Conservation (phyloP, 2,797 vertebrate species). For the Sebastes aleutianus region DNA sequence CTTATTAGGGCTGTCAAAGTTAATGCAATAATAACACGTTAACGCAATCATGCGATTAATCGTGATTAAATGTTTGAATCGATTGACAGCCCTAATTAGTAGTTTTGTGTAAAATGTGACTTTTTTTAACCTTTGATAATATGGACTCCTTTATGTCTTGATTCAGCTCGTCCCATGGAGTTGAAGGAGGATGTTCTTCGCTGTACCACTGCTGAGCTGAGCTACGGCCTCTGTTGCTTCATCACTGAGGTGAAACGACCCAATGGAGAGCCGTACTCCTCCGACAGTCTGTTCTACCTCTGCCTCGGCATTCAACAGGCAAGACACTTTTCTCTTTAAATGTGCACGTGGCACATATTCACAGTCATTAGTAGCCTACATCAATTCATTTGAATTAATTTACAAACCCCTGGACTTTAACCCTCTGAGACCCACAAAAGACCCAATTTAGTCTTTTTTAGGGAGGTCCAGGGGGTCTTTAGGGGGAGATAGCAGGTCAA, state of each 20-base stretch:
- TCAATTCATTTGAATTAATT: too few species aligned
- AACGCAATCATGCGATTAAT: too few species aligned
- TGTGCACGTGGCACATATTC: too few species aligned
- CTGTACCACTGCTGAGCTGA: conserved; percentile 93
- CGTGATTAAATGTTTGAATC: too few species aligned
- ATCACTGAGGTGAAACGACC: conserved; percentile 91
- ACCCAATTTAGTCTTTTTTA: too few species aligned
- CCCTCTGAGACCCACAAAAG: too few species aligned
- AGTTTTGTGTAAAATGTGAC: background rate
- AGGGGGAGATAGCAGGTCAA: too few species aligned
- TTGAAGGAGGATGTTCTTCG: conserved; percentile 93
- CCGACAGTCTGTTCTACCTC: conserved; percentile 97
- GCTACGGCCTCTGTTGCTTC: conserved; percentile 95
- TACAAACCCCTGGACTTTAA: too few species aligned
- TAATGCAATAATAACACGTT: too few species aligned
- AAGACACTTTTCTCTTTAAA: conserved; percentile 27
- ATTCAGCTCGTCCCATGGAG: conserved; percentile 86
- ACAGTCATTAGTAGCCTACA: too few species aligned
- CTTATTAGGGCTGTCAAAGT: background rate
- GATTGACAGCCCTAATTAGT: too few species aligned
- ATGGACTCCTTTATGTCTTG: background rate
- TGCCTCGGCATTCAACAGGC: conserved; percentile 99
- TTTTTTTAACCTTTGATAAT: background rate
- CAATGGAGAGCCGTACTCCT: conserved; percentile 89
- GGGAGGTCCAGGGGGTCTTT: too few species aligned